phyloP scores from a whole-genome alignment of 2,113 vertebrate genomes.

The Engraulis encrasicolus region DNA sequence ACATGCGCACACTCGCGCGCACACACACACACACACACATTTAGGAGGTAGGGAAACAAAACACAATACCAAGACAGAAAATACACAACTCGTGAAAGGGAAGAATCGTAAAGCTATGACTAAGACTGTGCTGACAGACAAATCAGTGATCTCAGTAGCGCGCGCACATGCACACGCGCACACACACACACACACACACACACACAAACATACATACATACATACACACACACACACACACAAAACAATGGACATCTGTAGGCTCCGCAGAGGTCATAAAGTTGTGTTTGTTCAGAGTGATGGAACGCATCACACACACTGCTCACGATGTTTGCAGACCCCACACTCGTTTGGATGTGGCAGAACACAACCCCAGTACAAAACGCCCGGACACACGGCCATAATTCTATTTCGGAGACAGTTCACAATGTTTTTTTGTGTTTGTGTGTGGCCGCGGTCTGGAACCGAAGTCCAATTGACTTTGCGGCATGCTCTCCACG shows the following conservation, averaged over 20 bases:
- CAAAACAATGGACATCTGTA: neutral
- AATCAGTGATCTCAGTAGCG: constrained; percentile 27
- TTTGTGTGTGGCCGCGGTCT: neutral
- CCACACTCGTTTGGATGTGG: neutral
- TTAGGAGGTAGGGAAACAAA: too few relatives aligned
- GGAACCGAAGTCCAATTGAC: constrained; percentile 14
- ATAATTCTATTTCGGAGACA: constrained; percentile 3
- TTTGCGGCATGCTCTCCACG: neutral
- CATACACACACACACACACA: constrained; percentile 19
- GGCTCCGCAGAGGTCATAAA: neutral
- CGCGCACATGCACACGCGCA: constrained; percentile 27
- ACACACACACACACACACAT: too few relatives aligned
- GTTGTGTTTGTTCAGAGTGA: neutral
- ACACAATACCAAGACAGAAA: too few relatives aligned
- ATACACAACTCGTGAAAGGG: constrained; percentile 35
- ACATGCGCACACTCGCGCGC: too few relatives aligned
- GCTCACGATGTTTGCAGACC: neutral
- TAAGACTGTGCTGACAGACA: neutral
- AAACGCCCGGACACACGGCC: neutral
- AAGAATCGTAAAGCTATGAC: neutral
- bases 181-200: constrained; percentile 31
- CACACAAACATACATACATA: neutral
- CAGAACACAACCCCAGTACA: neutral
- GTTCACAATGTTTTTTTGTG: neutral
- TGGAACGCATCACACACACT: neutral